phyloP scores from a whole-genome alignment of 92 coral and sea anemone genomes.

The Palythoa caribaeorum region DNA sequence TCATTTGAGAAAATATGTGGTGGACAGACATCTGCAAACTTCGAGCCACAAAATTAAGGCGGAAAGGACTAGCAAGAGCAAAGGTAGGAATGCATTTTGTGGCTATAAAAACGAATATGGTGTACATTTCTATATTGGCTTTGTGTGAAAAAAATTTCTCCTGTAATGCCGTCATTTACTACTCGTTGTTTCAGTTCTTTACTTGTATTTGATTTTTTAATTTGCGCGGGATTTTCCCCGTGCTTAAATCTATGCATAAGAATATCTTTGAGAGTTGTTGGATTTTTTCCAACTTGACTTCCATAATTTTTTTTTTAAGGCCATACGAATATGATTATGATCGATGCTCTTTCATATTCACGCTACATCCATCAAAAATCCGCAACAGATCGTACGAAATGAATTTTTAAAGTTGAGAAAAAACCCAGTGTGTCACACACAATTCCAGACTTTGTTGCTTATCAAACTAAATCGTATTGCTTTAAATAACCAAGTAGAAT shows the following conservation, averaged over 20 bases:
- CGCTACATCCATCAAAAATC: conserved; percentile 5
- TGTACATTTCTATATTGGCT: not conserved
- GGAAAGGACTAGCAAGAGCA: no score
- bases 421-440: conserved; percentile 11
- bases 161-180: conserved; percentile 1
- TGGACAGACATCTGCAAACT: conserved; percentile 10
- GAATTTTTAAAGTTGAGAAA: conserved; percentile 12
- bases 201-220: conserved; percentile 3
- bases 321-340: not conserved
- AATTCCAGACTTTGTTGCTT: not conserved
- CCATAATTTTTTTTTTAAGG: conserved; percentile 5
- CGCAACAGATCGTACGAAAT: not conserved
- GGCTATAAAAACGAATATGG: not conserved
- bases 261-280: no score
- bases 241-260: not conserved
- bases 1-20: not conserved
- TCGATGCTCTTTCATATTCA: conserved; percentile 2
- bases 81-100: not conserved
- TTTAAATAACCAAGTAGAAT: not conserved
- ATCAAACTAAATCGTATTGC: not conserved
- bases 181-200: conserved; percentile 11
- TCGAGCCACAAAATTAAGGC: not conserved
- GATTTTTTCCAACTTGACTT: not conserved
- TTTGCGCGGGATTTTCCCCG: conserved; percentile 6
- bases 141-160: not conserved